Base-by-base conservation (phyloP, 1,140 invertebrate genomes). In the Cyphomyrmex costatus region DNA sequence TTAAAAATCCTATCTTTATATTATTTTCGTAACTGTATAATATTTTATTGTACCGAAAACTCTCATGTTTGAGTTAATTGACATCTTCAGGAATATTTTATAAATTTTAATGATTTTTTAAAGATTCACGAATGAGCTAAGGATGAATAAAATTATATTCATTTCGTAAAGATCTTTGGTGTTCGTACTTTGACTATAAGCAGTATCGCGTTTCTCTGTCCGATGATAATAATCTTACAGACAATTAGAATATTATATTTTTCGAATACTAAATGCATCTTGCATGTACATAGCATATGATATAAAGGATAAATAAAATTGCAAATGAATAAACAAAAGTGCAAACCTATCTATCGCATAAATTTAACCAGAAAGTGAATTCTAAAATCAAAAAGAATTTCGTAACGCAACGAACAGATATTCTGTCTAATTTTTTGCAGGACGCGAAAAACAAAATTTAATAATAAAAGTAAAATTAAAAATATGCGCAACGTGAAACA, bases 41-140 rank as follows among this genome's bases (percentile, higher is more conserved):
- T 30, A 58, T 42, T 30, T 80, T 8, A 46, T 46, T 66, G n/a
- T 68, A 19, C n/a, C n/a, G n/a, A n/a, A 36, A 56, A 66, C 33
- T 68, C 8, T 1, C n/a, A n/a, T 30, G 49, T 30, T 42, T 68
- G 30, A 16, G 27, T 7, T 58, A 70, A 70, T 30, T 21, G 6
- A 33, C 5, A 56, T 66, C 21, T 30, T 42, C 21, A 2, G 42
- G 78, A 16, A 36, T 80, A 65, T 27, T 24, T 16, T 33, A 58
- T 80, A 46, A 85, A 88, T 88, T 88, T 51, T 42, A 58, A 2
- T 19, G 16, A 56, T 8, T 71, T 12, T 30, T 21, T 65, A 14
- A 66, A 85, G 60, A 88, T 89, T 89, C 61, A 88, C 42, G 24
- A 68, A 70, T 30, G 12, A 21, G 16, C 27, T 61, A 12, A 88